Evolutionary conservation across 2,113 vertebrate genomes (phyloP), one percentile per base, ranked within the genome.

Genomic region (Clinocottus analis): DNA sequence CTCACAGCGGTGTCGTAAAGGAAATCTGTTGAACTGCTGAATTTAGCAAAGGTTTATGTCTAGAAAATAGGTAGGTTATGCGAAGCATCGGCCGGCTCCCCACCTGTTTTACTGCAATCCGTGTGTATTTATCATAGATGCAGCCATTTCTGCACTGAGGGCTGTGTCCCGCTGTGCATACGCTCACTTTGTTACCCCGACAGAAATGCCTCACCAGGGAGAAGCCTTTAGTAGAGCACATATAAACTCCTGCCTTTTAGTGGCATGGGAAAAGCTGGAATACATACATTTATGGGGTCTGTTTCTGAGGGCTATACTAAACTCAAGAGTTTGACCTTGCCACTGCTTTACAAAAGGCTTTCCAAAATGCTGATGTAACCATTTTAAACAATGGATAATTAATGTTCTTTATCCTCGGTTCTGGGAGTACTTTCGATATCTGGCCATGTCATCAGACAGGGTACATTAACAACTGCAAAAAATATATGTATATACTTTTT

Each of bases 181-280:
- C 74, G 58, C 80, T 85, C 87, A 86, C 90, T 91, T 84, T 90
- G 86, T 90, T 92, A 91, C 85, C 86, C 77, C 62, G 85, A 92
- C 89, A 91, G 87, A 76, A 88, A 92, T 85, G 87, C 63, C 85
- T 86, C 90, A 89, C 90, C 63, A 67, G 91, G 89, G 90, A 92
- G 71, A 88, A 90, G 80, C 74, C 90, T 89, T 91, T 90, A 90
- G 85, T 84, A 69, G 82, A 84, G 85, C 83, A 80, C 84, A 87
- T 80, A 87, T 92, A 90, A 93, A 92, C 85, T 85, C 80, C 74
- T 72, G 76, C 73, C 75, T 90, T 84, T 91, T 91, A 92, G 85
- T 79, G 72, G 87, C 86, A 80, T 43, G 80, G 86, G 87, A 74
- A 86, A 89, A 79, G 70, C 80, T 85, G 80, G 74, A 90, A 90